Evolutionary conservation across 1,140 invertebrate species (phyloP).

Genomic region (Ceratina australensis): DNA sequence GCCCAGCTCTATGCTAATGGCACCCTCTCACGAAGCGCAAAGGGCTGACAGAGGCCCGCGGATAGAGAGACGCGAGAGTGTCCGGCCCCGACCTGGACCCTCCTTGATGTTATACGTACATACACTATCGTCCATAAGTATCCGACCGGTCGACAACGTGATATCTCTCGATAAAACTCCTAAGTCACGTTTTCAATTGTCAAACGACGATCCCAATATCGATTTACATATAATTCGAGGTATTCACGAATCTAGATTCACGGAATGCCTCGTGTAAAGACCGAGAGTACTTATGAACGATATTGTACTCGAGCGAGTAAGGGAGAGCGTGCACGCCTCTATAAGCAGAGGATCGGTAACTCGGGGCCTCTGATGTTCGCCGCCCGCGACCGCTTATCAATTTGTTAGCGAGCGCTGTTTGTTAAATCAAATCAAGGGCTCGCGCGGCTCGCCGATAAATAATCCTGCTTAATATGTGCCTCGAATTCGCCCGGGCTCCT

Average conservation of each 20-base stretch:
- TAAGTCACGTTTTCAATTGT: no score
- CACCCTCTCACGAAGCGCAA: conserved; percentile 72
- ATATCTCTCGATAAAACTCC: no score
- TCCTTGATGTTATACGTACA: conserved; percentile 38
- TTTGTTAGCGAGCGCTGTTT: conserved; percentile 77
- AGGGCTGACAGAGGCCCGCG: conserved; percentile 52
- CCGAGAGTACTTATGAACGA: no score
- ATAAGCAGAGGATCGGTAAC: conserved; percentile 27
- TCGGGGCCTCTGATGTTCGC: conserved; percentile 72
- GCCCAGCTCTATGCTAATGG: conserved; percentile 78
- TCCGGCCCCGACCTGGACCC: conserved; percentile 65
- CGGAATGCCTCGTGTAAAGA: no score
- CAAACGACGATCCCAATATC: no score
- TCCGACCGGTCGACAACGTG: no score
- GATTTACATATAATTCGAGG: no score
- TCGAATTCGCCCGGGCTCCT: conserved; percentile 36
- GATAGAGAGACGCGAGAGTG: conserved; percentile 32
- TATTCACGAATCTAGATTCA: no score
- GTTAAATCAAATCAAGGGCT: conserved; percentile 73
- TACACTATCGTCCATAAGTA: no score
- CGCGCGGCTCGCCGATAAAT: conserved; percentile 70
- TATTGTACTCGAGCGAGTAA: not conserved
- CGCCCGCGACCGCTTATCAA: conserved; percentile 77
- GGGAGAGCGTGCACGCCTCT: not conserved
- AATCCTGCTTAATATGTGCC: conserved; percentile 75